phyloP scores from a whole-genome alignment of 2,888 invertebrate genomes.

The Leptothorax acervorum region DNA sequence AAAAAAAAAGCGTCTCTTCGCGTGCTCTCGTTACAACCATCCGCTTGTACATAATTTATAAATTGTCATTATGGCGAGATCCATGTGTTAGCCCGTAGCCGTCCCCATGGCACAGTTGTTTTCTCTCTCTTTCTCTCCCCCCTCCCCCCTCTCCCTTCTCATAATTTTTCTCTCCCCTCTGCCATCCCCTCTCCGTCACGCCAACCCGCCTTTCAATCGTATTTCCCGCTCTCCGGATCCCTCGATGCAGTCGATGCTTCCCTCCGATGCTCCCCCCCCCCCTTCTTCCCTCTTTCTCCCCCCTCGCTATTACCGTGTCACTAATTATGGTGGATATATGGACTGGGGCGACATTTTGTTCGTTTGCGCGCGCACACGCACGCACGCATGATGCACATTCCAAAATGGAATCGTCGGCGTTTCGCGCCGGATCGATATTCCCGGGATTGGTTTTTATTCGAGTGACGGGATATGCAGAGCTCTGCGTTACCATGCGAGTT shows the following conservation, averaged over 20 bases:
- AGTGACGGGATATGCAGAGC: slow-evolving; percentile 33
- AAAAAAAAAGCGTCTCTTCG: background rate
- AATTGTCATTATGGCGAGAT: slow-evolving; percentile 79
- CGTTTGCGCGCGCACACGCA: slow-evolving; percentile 63
- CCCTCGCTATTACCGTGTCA: slow-evolving; percentile 57
- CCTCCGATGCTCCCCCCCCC: background rate
- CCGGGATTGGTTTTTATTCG: slow-evolving; percentile 40
- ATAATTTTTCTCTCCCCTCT: slow-evolving; percentile 40
- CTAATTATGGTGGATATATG: slow-evolving; percentile 84
- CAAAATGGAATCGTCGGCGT: slow-evolving; percentile 80
- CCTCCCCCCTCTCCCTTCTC: slow-evolving; percentile 48
- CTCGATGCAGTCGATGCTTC: too few relatives aligned
- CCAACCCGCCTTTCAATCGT: slow-evolving; percentile 74
- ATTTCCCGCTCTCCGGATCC: slow-evolving; percentile 73
- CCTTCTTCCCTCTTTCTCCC: slow-evolving; percentile 44
- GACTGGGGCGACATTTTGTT: slow-evolving; percentile 84
- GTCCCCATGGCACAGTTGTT: slow-evolving; percentile 74
- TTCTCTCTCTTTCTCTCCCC: slow-evolving; percentile 49
- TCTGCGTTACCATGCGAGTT: slow-evolving; percentile 64
- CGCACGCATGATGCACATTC: slow-evolving; percentile 55
- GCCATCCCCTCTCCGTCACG: slow-evolving; percentile 52
- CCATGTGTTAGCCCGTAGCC: slow-evolving; percentile 76
- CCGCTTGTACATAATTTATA: slow-evolving; percentile 20
- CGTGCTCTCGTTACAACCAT: slow-evolving; percentile 69
- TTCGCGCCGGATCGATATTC: slow-evolving; percentile 66